Base-by-base conservation (phyloP, 2,113 vertebrate genomes). In the Apodemus sylvaticus region DNA sequence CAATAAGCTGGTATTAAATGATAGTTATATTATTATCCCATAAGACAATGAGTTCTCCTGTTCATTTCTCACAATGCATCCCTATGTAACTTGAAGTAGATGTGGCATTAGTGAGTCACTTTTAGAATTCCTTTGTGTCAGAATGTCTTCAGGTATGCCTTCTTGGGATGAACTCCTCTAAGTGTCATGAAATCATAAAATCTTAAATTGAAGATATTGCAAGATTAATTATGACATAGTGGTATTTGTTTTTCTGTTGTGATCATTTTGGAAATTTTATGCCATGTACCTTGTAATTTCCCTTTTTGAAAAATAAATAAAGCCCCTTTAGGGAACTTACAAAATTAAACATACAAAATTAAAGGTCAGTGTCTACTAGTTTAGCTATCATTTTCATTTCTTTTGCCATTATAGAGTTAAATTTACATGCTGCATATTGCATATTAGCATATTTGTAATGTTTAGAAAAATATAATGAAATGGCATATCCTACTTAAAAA, bases 321-420 rank as follows among this genome's bases (percentile, higher is more conserved):
- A 34, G 68, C 5, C 12, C n/a, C 93, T 94, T 92, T 36, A 86
- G n/a, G 62, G 45, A 36, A 88, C 58, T n/a, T n/a, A n/a, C n/a
- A n/a, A n/a, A n/a, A 76, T 73, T 96, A 93, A 93, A 96, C 89
- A 1, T 87, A 55, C 1, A 93, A 85, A 89, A 90, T 87, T 93
- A 83, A 89, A 89, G 13, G 96, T 83, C 2, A 89, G n/a, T 34
- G 14, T 64, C 71, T 73, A 36, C 70, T 86, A 34, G 88, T 85
- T 94, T 77, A 55, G 70, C 58, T 86, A 34, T 51, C 13, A 55
- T 70, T 53, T 83, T 88, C 62, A 96, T 88, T 86, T 93, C 64
- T 64, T 5, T 29, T 94, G 53, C 39, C 87, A 0, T 66, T 24
- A 66, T 83, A 24, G 86, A 60, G 45, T 79, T 70, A 93, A 58